Conservation (phyloP, 2,113 vertebrate species). For the Paracanthobrama guichenoti region DNA sequence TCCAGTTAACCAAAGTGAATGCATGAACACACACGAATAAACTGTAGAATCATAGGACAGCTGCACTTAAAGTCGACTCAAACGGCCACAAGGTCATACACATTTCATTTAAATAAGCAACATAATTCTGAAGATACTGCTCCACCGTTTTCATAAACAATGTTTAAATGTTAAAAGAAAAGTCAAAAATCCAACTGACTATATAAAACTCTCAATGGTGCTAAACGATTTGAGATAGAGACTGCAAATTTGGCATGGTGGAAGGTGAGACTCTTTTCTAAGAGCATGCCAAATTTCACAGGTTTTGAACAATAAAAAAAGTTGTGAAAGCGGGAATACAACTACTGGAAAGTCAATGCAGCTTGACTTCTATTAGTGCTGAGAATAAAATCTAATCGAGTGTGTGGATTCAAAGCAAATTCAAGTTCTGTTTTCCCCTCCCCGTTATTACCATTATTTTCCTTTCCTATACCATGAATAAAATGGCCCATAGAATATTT, state of each 20-base stretch:
- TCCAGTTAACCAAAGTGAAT: constrained; percentile 18
- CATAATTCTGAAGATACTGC: not conserved
- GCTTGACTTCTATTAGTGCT: not conserved
- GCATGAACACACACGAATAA: not conserved
- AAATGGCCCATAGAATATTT: not conserved
- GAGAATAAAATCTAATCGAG: not conserved
- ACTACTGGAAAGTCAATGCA: not conserved
- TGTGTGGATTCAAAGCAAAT: not conserved
- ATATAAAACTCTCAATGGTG: too few relatives aligned
- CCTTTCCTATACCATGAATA: not conserved
- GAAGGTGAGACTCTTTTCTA: not conserved
- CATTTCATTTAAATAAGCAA: not conserved
- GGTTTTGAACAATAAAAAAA: not conserved
- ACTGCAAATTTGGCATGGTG: not conserved
- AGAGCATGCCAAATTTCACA: not conserved
- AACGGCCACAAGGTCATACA: not conserved
- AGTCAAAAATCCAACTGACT: not conserved
- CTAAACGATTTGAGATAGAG: not conserved
- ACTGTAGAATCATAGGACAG: not conserved
- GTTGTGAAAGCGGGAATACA: not conserved
- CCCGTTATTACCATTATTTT: not conserved
- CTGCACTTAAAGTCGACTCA: not conserved
- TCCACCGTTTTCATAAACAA: not conserved
- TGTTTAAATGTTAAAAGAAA: not conserved
- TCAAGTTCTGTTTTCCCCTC: not conserved